phyloP scores from a whole-genome alignment of 2,797 vertebrate species.

The Pseudocheirus occidentalis region DNA sequence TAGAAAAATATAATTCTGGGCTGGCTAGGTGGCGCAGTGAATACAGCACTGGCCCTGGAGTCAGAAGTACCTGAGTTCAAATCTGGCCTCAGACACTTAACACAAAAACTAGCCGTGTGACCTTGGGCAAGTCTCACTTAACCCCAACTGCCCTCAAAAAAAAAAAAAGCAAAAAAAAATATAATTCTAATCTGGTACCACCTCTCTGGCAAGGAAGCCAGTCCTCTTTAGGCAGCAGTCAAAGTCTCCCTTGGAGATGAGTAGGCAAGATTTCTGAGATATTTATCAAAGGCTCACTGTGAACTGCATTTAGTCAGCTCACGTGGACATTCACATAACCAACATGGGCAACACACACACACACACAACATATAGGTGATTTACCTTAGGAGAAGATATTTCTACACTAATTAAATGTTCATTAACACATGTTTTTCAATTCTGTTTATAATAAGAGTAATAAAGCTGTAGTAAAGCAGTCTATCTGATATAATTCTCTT shows the following conservation, averaged over 20 bases:
- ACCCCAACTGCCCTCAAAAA: too few species aligned
- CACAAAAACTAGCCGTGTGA: too few species aligned
- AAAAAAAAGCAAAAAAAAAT: too few species aligned
- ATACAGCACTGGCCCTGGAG: too few species aligned
- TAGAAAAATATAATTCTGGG: background rate
- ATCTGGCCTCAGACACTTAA: too few species aligned
- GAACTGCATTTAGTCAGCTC: background rate
- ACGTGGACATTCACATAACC: background rate
- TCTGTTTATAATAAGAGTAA: background rate
- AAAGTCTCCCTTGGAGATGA: background rate
- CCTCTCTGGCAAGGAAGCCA: background rate
- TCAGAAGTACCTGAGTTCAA: too few species aligned
- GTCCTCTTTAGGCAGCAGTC: background rate
- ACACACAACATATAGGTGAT: background rate
- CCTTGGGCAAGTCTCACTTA: too few species aligned
- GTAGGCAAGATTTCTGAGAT: background rate
- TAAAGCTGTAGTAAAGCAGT: background rate
- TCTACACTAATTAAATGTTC: background rate
- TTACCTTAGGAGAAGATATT: background rate
- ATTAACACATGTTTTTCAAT: background rate
- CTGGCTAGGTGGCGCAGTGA: too few species aligned
- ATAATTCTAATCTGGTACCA: background rate
- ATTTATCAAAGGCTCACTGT: background rate
- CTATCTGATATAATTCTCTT: background rate
- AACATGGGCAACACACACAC: background rate